These are phyloP conservation scores for Corythoichthys intestinalis DNA, from an alignment of 2,113 vertebrate species.

Conservation along the genomic window DNA sequence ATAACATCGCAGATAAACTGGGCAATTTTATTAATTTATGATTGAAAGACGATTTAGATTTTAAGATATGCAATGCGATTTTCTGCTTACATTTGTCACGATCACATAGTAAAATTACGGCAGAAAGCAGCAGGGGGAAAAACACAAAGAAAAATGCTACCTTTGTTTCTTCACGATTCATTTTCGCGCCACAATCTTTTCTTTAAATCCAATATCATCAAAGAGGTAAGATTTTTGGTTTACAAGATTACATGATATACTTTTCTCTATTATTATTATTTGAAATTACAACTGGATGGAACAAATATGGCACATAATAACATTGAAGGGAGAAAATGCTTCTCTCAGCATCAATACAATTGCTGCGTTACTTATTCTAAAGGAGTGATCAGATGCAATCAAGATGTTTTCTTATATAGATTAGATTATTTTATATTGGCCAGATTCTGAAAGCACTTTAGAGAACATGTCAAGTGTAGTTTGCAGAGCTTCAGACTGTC, in stretches of 20 bases:
- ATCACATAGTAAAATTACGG: no score
- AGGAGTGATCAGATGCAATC: conserved; percentile 27
- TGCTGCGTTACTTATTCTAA: neutral
- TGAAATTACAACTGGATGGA: neutral
- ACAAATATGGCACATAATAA: neutral
- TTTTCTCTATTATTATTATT: neutral
- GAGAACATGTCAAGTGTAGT: neutral
- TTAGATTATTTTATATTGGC: conserved; percentile 9
- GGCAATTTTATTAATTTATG: no score
- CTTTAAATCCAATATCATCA: neutral
- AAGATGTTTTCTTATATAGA: conserved; percentile 10
- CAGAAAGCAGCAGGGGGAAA: no score
- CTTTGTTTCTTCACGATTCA: neutral
- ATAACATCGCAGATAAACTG: no score
- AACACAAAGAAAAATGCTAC: no score
- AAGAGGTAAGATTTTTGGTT: neutral
- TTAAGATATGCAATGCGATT: no score
- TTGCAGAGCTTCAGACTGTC: conserved; percentile 16
- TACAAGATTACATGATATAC: neutral
- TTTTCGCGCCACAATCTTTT: neutral
- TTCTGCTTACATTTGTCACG: no score
- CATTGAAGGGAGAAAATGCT: no score
- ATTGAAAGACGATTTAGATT: no score
- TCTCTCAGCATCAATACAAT: neutral
- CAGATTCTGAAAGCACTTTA: conserved; percentile 14